A percentile compares a stretch with the other conserved stretches of the same genome.
These are phyloP conservation scores for Argopecten irradians DNA, from an alignment of 1,140 invertebrate species.

Conservation along the genomic window DNA sequence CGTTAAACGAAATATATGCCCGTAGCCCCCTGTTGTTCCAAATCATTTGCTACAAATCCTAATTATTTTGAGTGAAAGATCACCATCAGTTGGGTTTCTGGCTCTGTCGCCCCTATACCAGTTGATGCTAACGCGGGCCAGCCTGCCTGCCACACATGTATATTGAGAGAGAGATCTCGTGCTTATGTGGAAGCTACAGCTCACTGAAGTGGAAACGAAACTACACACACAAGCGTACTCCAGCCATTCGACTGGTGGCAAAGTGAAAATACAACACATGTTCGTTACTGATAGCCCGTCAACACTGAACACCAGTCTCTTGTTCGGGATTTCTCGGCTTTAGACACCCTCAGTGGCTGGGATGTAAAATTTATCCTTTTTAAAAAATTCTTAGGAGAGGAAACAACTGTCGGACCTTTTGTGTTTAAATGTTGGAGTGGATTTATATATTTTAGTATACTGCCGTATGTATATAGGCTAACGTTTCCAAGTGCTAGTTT, in stretches of 20 bases:
- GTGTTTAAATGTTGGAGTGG: neutral
- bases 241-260: neutral
- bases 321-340: neutral
- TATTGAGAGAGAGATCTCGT: neutral
- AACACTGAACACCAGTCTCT: neutral
- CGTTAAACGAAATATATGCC: neutral
- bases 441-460: no score
- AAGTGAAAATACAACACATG: constrained; percentile 22
- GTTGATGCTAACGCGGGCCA: neutral
- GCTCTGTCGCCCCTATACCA: constrained; percentile 1
- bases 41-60: constrained; percentile 14
- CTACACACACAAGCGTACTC: constrained; percentile 9
- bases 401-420: neutral
- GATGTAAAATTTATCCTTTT: neutral
- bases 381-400: neutral
- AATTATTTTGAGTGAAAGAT: constrained; percentile 23
- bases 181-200: neutral
- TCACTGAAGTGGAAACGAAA: constrained; percentile 3
- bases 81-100: neutral
- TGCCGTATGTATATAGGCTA: neutral
- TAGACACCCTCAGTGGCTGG: neutral
- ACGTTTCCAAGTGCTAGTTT: neutral
- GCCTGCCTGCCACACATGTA: neutral
- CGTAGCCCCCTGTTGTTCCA: constrained; percentile 4
- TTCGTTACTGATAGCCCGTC: neutral